Evolutionary conservation across 2,888 invertebrate species (phyloP).

Genomic region (Tetramorium bicarinatum): DNA sequence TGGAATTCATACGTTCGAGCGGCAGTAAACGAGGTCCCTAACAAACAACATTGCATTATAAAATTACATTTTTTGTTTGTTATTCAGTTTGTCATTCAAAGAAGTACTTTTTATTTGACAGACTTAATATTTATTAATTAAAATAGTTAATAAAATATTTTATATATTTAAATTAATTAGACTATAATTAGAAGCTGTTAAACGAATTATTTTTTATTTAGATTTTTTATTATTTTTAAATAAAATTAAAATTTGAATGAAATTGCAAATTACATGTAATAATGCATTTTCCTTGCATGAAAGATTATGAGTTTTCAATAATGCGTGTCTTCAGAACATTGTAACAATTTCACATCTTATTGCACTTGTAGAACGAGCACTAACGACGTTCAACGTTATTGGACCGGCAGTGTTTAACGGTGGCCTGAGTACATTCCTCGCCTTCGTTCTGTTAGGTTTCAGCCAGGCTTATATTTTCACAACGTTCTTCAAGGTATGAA

Average conservation of each 20-base stretch:
- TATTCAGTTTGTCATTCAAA: background rate
- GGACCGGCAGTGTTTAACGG: conserved; percentile 87
- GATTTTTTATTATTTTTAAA: background rate
- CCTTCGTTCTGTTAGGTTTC: conserved; percentile 86
- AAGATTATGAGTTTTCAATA: background rate
- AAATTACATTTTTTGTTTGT: background rate
- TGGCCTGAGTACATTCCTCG: conserved; percentile 87
- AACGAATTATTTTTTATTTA: background rate
- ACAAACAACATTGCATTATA: background rate
- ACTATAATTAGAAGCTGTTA: background rate
- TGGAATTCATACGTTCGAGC: conserved; percentile 86
- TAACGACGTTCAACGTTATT: conserved; percentile 85
- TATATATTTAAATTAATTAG: background rate
- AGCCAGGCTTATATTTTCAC: conserved; percentile 87
- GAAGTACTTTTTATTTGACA: background rate
- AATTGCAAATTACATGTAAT: background rate
- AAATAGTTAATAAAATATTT: background rate
- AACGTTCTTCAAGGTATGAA: conserved; percentile 87
- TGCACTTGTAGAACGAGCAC: conserved; percentile 80
- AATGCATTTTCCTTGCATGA: background rate
- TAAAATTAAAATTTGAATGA: background rate
- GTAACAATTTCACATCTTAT: background rate
- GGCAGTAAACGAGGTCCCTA: conserved; percentile 85
- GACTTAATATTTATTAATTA: background rate
- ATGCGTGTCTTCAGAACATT: background rate